Base-by-base conservation (phyloP, 2,113 vertebrate genomes). In the Chinchilla lanigera region DNA sequence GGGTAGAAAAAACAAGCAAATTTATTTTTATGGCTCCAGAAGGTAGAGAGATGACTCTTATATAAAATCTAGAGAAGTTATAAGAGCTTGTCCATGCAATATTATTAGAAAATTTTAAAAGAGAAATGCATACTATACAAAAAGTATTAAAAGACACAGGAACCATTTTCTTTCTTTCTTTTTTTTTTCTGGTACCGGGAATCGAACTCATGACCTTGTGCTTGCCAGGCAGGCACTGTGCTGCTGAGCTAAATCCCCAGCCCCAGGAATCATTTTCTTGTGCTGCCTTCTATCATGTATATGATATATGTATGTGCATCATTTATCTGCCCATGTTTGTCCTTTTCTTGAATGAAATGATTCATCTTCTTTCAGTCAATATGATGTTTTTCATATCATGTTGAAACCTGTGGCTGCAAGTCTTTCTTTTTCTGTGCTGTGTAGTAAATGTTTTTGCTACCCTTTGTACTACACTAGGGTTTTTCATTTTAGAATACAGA, bases 401-500 rank as follows among this genome's bases (percentile, higher is more conserved):
- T 67, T 38, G 24, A 52, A 60, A 61, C 8, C n/a, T 94, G 28
- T 41, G 82, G 13, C 9, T 77, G 65, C 0, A 47, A 10, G 63
- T 33, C 47, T 65, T 85, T 80, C 75, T 71, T 95, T 67, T 82
- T n/a, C 9, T 26, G 16, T 2, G 7, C 33, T 56, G 2, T 65
- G 0, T 56, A 67, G 12, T 85, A 65, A 82, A 90, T 12, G 16
- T 75, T 52, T 7, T 33, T 41, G 77, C 11, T 75, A 30, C 50
- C 20, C 24, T 77, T 41, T 3, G 22, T 47, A 82, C 26, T 2
- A 61, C 52, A 33, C 6, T 52, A 44, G 41, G 35, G 20, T 3
- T 88, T 50, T 95, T 78, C n/a, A 77, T n/a, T 93, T 90, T 69
- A 17, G 20, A 93, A 89, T 38, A 83, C n/a, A 88, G n/a, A 93